Base-by-base conservation (phyloP, 2,888 invertebrate genomes). In the Drosophila neoperkinsi region DNA sequence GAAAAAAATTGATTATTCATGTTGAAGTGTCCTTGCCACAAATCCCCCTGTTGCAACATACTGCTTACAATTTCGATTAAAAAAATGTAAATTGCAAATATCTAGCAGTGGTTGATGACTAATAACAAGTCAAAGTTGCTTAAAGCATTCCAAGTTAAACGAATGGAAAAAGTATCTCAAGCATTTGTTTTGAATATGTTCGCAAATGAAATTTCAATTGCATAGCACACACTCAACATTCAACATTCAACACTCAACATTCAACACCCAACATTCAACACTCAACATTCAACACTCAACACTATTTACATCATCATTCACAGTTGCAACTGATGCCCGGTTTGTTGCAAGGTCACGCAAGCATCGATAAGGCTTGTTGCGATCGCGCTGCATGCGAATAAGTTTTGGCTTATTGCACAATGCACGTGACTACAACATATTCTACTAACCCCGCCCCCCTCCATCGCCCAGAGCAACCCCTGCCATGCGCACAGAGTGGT, bases 1-100 rank as follows among this genome's bases (percentile, higher is more conserved):
- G 1, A 72, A 81, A 88, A 84, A 87, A 88, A 88, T 81, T 82
- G 88, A 90, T 87, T 87, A 90, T 87, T 90, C 84, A 81, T 85
- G 81, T 61, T 58, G 25, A 41, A 81, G 36, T 78, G 82, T 87
- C 88, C 81, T 82, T 86, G 71, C 66, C 64, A 66, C 53, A 60
- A 61, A 61, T 46, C 4, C 9, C 41, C 33, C 50, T 53, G 49
- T 9, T 49, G 28, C 16, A 30, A 7, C 34, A 34, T 16, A 5
- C 34, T 16, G 13, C 21, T 6, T 43, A 5, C 21, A 11, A 21
- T 43, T 43, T 6, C 43, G 43, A 43, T 43, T 21, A 16, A 25
- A 16, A 16, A 9, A 16, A 25, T 16, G 25, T 16, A 16, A 25
- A 25, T 16, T 46, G 46, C 46, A 25, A 46, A 41, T 41, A 41